Conservation (phyloP, 92 coral and sea anemone species). For the Scolanthus callimorphus region DNA sequence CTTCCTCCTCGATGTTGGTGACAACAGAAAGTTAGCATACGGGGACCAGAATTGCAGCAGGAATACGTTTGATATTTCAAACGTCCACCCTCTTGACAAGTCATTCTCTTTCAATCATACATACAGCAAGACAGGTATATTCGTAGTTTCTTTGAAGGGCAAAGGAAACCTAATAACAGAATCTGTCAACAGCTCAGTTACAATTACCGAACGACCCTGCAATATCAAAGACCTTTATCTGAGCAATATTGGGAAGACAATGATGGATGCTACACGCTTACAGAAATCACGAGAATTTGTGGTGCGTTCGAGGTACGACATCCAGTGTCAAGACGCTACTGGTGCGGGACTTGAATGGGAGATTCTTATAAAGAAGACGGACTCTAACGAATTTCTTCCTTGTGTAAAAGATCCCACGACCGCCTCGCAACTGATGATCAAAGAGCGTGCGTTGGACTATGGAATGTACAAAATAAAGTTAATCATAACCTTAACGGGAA, state of each 20-base stretch:
- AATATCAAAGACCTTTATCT: conserved; percentile 8
- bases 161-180: conserved; percentile 27
- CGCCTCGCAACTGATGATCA: conserved; percentile 30
- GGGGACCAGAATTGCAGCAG: conserved; percentile 39
- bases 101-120: conserved; percentile 30
- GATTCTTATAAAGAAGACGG: conserved; percentile 2
- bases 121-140: conserved; percentile 31
- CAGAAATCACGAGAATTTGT: conserved; percentile 25
- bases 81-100: conserved; percentile 5
- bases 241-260: conserved; percentile 24
- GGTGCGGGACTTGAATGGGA: conserved; percentile 51
- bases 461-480: conserved; percentile 32
- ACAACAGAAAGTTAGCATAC: conserved; percentile 24
- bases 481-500: conserved; percentile 37
- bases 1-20: conserved; percentile 53
- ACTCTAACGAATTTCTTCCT: conserved; percentile 4
- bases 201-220: conserved; percentile 38
- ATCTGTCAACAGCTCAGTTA: conserved; percentile 8
- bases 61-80: background rate
- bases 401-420: conserved; percentile 13
- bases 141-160: conserved; percentile 34
- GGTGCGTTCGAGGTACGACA: conserved; percentile 25
- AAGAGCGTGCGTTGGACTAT: conserved; percentile 25
- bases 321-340: conserved; percentile 32
- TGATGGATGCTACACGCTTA: conserved; percentile 23